Evolutionary conservation across 1,140 invertebrate species (phyloP), one percentile per base, ranked within the genome.

Genomic region (Homarus americanus): DNA sequence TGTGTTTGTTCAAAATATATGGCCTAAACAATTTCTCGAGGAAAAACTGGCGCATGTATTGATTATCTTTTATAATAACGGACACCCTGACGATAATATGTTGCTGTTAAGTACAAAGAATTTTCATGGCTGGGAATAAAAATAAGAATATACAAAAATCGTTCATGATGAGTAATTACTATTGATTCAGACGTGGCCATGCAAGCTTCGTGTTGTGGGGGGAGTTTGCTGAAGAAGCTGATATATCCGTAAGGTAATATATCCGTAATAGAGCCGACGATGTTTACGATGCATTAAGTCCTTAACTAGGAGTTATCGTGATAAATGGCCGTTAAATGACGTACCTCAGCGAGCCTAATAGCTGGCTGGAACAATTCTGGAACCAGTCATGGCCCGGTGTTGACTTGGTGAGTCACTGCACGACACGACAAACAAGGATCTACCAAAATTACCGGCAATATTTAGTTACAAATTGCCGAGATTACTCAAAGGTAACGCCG

Each of bases 271-370:
- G 12, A 63, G 12, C 32, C 63, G n/a, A 69, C 63, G 9, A 9
- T 69, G 63, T 69, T 69, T 69, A 69, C 63, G 63, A 69, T 69
- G 24, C 63, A 69, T 69, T 69, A 69, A 69, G n/a, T 32, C n/a
- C 63, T 0, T 69, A 69, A 69, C 28, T 32, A 69, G 0, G 63
- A 69, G n/a, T 69, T 69, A 32, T n/a, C n/a, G 63, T 69, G 63
- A 69, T 28, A n/a, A 69, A 69, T 69, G 63, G 63, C n/a, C n/a
- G 24, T 2, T 32, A 69, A 69, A 69, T 69, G n/a, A 69, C n/a
- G 24, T 28, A 28, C 63, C 28, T 69, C n/a, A 69, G 63, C 20
- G 7, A 28, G 63, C 4, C 63, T 69, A 69, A 69, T 69, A 7
- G 32, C 63, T 20, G 5, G 15, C 63, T 69, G 63, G 63, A 28